Evolutionary conservation across 2,888 invertebrate species (phyloP), one percentile per base, ranked within the genome.

Genomic region (Stenchaetothrips biformis): DNA sequence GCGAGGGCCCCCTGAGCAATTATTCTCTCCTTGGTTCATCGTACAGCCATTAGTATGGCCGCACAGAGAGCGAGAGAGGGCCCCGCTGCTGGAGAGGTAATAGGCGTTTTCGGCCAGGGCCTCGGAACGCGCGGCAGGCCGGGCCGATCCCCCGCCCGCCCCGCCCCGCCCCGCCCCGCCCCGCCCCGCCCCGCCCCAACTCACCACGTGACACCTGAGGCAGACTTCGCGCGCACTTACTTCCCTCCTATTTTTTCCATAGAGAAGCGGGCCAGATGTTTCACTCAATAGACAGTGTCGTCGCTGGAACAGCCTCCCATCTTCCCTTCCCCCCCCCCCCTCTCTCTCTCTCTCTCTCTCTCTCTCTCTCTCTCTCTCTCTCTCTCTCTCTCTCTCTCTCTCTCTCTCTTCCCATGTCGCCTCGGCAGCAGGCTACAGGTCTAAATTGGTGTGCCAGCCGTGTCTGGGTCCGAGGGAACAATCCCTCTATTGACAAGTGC

Each of bases 21-120:
- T 74, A 74, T 74, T 74, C 67, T 74, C 67, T 74, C 67, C 67
- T 74, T 21, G 67, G 67, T 74, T 74, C 67, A 67, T 67, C 67
- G 67, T 67, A 67, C 67, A 74, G 67, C 25, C 67, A 74, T 74
- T 74, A 74, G 67, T 74, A 2, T 25, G 18, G 59, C 18, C 67
- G 67, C 2, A 37, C 2, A 37, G 37, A 37, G 37, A 37, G 37
- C 1, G 37, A 37, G 37, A 37, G 37, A 37, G 37, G 4, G 37
- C 1, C 1, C 37, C 4, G 37, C 37, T 37, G 25, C 21, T 59
- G 25, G 67, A 25, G 8, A 74, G 21, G 67, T 74, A 74, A 74
- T 74, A 74, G 67, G 21, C 67, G 59, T 59, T 59, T 59, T 59
- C 67, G 21, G 67, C 67, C 67, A n/a, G 21, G n/a, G 7, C 21